A percentile compares a stretch with the other conserved stretches of the same genome.
Evolutionary conservation across 2,888 invertebrate genomes (phyloP).

Genomic region (Timandra comae): DNA sequence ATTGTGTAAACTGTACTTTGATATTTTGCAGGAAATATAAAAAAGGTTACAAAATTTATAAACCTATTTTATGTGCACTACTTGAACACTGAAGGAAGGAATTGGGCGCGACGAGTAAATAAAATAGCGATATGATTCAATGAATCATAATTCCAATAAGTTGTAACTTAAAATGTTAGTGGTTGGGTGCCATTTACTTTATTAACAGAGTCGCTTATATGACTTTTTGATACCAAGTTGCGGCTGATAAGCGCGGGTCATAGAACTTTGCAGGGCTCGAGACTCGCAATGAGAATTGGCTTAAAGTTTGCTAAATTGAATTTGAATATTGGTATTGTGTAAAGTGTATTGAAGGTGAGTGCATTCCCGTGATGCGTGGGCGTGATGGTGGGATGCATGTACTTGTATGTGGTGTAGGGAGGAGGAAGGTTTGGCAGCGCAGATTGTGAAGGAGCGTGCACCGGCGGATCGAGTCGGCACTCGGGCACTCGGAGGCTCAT

Average conservation of each 20-base stretch:
- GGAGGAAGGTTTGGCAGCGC: background rate
- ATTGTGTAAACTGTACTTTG: background rate
- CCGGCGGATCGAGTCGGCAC: slow-evolving; percentile 5
- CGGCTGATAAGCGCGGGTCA: slow-evolving; percentile 68
- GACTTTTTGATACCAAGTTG: slow-evolving; percentile 35
- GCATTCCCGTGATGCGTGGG: slow-evolving; percentile 38
- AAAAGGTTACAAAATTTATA: background rate
- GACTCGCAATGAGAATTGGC: slow-evolving; percentile 26
- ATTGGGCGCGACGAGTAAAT: slow-evolving; percentile 42
- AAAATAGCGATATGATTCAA: slow-evolving; percentile 36
- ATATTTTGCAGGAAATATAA: background rate
- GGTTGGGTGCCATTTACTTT: slow-evolving; percentile 20
- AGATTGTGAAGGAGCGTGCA: slow-evolving; percentile 6
- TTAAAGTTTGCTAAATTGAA: slow-evolving; percentile 7
- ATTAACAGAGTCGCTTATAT: slow-evolving; percentile 24
- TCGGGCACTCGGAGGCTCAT: slow-evolving; percentile 11
- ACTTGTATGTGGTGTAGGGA: too few species aligned
- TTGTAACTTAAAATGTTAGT: slow-evolving; percentile 19
- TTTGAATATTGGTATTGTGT: slow-evolving; percentile 19
- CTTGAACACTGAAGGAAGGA: slow-evolving; percentile 22
- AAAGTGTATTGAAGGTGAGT: slow-evolving; percentile 19
- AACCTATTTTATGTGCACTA: background rate
- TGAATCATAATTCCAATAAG: slow-evolving; percentile 24
- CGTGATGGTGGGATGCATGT: slow-evolving; percentile 8
- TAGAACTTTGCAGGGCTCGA: slow-evolving; percentile 58